Evolutionary conservation across 2,888 invertebrate genomes (phyloP).

Genomic region (Lomographa bimaculata): DNA sequence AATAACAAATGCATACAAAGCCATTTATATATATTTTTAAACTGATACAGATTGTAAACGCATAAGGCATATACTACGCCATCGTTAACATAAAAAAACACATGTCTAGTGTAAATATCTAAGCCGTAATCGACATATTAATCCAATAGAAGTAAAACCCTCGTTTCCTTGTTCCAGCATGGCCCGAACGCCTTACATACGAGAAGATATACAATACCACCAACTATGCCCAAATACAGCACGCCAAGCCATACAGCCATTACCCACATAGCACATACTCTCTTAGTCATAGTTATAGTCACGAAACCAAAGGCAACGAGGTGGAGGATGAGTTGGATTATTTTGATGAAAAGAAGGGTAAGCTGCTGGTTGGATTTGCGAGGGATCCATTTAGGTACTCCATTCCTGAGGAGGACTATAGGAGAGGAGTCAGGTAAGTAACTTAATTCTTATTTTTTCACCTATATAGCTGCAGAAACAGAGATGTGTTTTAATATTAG

Average conservation of each 20-base stretch:
- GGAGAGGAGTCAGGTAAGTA: slow-evolving; percentile 67
- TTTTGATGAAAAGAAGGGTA: slow-evolving; percentile 35
- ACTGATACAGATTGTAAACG: too few relatives aligned
- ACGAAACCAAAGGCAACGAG: slow-evolving; percentile 50
- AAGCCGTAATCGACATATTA: too few relatives aligned
- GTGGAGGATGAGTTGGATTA: slow-evolving; percentile 41
- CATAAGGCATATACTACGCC: too few relatives aligned
- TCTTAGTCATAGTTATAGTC: slow-evolving; percentile 34
- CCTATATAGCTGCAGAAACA: too few relatives aligned
- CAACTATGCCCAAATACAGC: slow-evolving; percentile 59
- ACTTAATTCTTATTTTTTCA: too few relatives aligned
- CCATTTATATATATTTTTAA: too few relatives aligned
- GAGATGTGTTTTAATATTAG: background rate
- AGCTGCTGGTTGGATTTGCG: slow-evolving; percentile 65
- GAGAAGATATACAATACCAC: slow-evolving; percentile 68
- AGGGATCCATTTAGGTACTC: slow-evolving; percentile 71
- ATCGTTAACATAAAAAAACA: too few relatives aligned
- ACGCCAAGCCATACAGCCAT: slow-evolving; percentile 48
- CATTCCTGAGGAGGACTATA: slow-evolving; percentile 64
- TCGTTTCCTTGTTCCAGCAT: slow-evolving; percentile 57
- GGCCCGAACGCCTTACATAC: slow-evolving; percentile 55
- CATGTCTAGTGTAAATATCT: too few relatives aligned
- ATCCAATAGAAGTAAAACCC: too few relatives aligned
- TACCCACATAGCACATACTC: slow-evolving; percentile 33
- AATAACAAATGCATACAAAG: too few relatives aligned